Evolutionary conservation across 2,113 vertebrate species (phyloP), one percentile per base, ranked within the genome.

Genomic region (Protobothrops mucrosquamatus): DNA sequence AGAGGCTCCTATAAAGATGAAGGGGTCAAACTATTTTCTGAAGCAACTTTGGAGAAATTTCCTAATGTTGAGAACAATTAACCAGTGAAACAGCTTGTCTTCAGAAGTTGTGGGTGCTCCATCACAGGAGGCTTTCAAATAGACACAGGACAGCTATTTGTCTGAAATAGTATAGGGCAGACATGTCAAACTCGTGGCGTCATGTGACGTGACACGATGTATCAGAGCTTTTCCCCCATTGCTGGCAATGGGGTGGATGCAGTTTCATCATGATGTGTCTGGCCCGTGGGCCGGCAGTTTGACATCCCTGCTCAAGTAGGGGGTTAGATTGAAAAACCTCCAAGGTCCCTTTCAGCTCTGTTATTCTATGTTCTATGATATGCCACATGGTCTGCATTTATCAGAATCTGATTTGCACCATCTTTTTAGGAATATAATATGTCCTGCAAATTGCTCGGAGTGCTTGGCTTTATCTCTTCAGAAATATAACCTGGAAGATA

Each of bases 401-500:
- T 61, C 22, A 85, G 87, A 93, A 85, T 86, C 85, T 93, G 89
- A 93, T 95, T 95, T 94, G 9, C 95, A 12, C 5, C 15, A 3
- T 61, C 56, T 34, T 90, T 90, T 90, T 85, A 55, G 56, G n/a
- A 90, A n/a, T 39, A 93, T 69, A 64, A 39, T 90, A 43, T 87
- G 91, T 95, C 91, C 90, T 94, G 85, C 88, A 95, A 86, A 93
- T 89, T 52, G 91, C 0, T 20, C 64, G 74, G 89, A 96, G 96
- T 95, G 95, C 86, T 96, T 94, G 87, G 90, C 92, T 74, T 95
- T 93, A 96, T 96, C 95, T 97, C 94, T 93, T 64, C 52, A 92
- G 93, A 96, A 97, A 95, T 89, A n/a, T 96, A 96, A 91, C 92
- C 93, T 96, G 95, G 92, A 96, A 92, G 96, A 92, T 34, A 96